phyloP scores from a whole-genome alignment of 2,113 vertebrate species.

The Piaya cayana region DNA sequence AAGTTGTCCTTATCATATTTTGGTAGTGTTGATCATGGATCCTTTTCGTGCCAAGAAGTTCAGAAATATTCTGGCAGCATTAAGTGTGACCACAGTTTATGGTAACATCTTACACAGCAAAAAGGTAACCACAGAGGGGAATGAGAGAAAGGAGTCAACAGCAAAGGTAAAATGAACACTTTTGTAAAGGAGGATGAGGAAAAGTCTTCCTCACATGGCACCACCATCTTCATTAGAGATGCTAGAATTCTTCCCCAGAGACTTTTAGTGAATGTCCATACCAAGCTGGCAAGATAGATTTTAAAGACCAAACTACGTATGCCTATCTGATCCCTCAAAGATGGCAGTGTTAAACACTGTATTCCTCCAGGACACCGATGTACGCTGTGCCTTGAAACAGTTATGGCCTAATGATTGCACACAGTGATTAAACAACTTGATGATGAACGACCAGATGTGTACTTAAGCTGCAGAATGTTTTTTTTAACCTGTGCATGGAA shows the following conservation, averaged over 20 bases:
- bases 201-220: not conserved
- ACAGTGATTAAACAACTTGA: not conserved
- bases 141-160: not conserved
- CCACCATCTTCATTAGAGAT: not conserved
- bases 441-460: not conserved
- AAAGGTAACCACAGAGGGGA: not conserved
- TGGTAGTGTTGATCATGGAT: not conserved
- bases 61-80: not conserved
- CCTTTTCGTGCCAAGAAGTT: not conserved
- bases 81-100: not conserved
- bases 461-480: not conserved
- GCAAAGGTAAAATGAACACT: not conserved
- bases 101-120: not conserved
- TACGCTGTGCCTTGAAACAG: rapidly evolving
- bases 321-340: not conserved
- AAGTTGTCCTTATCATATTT: not conserved
- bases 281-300: not conserved
- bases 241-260: not conserved
- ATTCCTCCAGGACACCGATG: not conserved
- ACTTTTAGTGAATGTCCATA: not conserved
- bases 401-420: not conserved
- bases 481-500: not conserved
- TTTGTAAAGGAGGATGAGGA: not conserved
- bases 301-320: not conserved
- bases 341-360: not conserved